Evolutionary conservation across 2,888 invertebrate genomes (phyloP), one percentile per base, ranked within the genome.

Genomic region (Lingula anatina): DNA sequence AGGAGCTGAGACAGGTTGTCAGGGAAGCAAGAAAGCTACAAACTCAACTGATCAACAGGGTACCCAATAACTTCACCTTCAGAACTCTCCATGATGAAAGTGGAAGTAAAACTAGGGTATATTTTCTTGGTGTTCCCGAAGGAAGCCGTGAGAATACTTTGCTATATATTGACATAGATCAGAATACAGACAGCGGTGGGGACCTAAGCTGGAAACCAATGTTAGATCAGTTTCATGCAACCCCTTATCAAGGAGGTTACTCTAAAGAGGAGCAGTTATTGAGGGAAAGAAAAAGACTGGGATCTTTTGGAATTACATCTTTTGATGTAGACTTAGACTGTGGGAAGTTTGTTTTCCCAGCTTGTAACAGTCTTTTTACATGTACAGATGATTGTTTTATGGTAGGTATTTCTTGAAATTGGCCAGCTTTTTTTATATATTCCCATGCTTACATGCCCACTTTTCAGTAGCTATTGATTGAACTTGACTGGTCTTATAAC

Each of bases 141-240:
- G 89, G 89, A 66, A 88, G 89, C 18, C 89, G 91, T 85, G 93
- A 94, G 76, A 90, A 90, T 2, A 93, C 92, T 0, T 78, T 94
- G 12, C 79, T 93, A 1, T 93, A 87, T 68, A 86, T 88, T 0
- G 93, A 94, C 74, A 83, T 94, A 50, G 81, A 62, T 24, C 18
- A 25, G 20, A 7, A 18, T 23, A 39, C 12, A 5, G 20, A 20
- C 18, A 21, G 25, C 40, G 15, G 39, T 15, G 21, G 20, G 12
- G 47, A 53, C n/a, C 46, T 64, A 25, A 54, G 61, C n/a, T 91
- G 90, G 89, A 86, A 88, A 62, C 85, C 86, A 2, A 82, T 91
- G 24, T 84, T 92, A 53, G 91, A 91, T 42, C 53, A 59, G 1
- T 62, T 66, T 46, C 58, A 60, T 71, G 86, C 88, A 0, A 88